These are phyloP conservation scores for Muricea muricata DNA, from an alignment of 92 coral and sea anemone genomes.

Conservation along the genomic window DNA sequence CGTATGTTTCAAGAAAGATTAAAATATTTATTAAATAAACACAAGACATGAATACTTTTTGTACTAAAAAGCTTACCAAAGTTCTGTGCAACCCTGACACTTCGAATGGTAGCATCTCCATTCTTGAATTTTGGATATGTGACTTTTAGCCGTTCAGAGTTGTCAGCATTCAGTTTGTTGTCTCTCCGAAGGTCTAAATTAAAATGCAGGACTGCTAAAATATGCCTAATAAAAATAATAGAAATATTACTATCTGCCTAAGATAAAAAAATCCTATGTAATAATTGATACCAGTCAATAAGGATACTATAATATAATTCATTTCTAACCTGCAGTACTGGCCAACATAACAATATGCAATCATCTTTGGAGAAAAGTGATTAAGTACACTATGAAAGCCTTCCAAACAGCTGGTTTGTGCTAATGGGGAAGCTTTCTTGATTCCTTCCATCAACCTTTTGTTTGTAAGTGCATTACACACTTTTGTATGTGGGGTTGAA, in stretches of 20 bases:
- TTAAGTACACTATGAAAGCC: conserved; percentile 61
- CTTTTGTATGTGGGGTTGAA: background rate
- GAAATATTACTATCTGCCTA: background rate
- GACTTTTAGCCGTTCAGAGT: too few relatives aligned
- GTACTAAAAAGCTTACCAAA: background rate
- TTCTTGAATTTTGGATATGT: background rate
- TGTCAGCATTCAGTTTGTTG: background rate
- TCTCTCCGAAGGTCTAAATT: conserved; percentile 34
- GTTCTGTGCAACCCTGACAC: background rate
- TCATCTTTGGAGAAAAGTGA: conserved; percentile 68
- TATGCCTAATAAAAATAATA: conserved; percentile 30
- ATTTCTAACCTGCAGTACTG: conserved; percentile 58
- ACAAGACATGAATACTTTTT: too few relatives aligned
- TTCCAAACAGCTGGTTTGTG: conserved; percentile 65
- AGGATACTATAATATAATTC: background rate
- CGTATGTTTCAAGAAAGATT: too few relatives aligned
- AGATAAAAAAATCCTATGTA: too few relatives aligned
- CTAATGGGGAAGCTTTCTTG: conserved; percentile 58
- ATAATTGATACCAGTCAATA: background rate
- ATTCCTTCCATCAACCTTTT: conserved; percentile 48
- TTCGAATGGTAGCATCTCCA: background rate
- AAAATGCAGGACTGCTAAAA: conserved; percentile 54
- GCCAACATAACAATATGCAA: conserved; percentile 63
- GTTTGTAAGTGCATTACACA: conserved; percentile 51
- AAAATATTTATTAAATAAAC: too few relatives aligned